Conservation (phyloP, 2,113 vertebrate species). For the Meriones unguiculatus region DNA sequence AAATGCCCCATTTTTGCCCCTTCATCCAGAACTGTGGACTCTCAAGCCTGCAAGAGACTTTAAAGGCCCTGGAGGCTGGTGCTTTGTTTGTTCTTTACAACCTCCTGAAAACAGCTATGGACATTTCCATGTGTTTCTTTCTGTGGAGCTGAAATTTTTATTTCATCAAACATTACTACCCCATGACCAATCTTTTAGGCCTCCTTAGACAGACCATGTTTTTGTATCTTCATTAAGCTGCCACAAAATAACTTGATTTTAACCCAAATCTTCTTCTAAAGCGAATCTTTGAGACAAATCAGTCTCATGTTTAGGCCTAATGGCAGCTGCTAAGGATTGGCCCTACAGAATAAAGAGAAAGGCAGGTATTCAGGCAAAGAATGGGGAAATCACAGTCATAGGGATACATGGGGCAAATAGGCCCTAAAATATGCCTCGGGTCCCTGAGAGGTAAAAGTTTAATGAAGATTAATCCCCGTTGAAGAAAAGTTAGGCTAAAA, state of each 20-base stretch:
- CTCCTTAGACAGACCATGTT: background rate
- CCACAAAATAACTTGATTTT: background rate
- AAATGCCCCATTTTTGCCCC: background rate
- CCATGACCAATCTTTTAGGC: background rate
- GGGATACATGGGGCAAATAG: background rate
- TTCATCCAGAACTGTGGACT: background rate
- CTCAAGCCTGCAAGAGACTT: background rate
- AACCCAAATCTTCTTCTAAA: background rate
- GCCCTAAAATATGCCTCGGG: background rate
- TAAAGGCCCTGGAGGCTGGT: background rate
- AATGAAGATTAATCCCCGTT: slow-evolving; percentile 1
- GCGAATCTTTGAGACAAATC: background rate
- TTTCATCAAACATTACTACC: background rate
- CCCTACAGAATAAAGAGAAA: background rate
- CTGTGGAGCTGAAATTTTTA: background rate
- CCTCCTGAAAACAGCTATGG: background rate
- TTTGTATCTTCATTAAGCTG: background rate
- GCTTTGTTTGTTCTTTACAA: background rate
- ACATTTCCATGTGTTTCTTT: slow-evolving; percentile 1
- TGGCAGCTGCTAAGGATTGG: background rate
- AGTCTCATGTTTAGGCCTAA: background rate
- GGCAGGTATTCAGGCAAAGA: background rate
- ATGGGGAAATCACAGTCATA: background rate
- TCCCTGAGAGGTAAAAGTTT: slow-evolving; percentile 26
- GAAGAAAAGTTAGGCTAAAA: slow-evolving; percentile 17